Percentiles rank a stretch among this genome's conserved stretches.
These are phyloP conservation scores for Gallinago stenura DNA, from an alignment of 2,797 vertebrate species.

Conservation along the genomic window DNA sequence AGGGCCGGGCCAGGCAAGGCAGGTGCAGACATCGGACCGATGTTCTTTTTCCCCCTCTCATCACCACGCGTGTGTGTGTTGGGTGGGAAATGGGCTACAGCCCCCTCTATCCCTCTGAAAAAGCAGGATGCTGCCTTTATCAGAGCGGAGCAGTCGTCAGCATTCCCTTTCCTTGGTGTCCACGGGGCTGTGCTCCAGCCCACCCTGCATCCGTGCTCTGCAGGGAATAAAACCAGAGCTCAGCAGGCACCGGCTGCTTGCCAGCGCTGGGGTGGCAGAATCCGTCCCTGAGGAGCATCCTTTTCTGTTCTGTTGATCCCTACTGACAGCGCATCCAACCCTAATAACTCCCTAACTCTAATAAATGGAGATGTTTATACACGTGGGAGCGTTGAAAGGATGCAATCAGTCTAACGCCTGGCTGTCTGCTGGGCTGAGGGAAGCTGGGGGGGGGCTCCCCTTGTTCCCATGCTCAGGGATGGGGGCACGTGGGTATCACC, in stretches of 20 bases:
- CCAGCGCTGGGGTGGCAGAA: neutral
- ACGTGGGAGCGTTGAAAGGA: fast-evolving
- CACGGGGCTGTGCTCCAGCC: neutral
- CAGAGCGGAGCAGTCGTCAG: fast-evolving
- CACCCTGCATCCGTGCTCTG: neutral
- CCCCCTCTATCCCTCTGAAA: neutral
- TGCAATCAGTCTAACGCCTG: fast-evolving
- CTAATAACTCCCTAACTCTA: neutral
- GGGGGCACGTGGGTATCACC: neutral
- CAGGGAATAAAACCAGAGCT: neutral
- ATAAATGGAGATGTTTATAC: neutral
- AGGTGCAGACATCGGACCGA: constrained; percentile 46
- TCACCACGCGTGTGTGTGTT: fast-evolving
- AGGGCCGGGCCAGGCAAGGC: constrained; percentile 62
- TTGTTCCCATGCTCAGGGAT: neutral
- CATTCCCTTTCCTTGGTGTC: neutral
- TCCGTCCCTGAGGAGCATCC: constrained; percentile 1
- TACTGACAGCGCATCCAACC: neutral
- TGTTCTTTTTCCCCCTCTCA: neutral
- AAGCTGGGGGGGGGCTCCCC: neutral
- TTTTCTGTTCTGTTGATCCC: constrained; percentile 14
- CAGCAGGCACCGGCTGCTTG: fast-evolving
- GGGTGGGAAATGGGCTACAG: fast-evolving
- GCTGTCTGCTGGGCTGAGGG: neutral
- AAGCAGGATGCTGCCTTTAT: neutral